These are phyloP conservation scores for Notarius quadriscutis DNA, from an alignment of 2,113 vertebrate species.

Conservation along the genomic window DNA sequence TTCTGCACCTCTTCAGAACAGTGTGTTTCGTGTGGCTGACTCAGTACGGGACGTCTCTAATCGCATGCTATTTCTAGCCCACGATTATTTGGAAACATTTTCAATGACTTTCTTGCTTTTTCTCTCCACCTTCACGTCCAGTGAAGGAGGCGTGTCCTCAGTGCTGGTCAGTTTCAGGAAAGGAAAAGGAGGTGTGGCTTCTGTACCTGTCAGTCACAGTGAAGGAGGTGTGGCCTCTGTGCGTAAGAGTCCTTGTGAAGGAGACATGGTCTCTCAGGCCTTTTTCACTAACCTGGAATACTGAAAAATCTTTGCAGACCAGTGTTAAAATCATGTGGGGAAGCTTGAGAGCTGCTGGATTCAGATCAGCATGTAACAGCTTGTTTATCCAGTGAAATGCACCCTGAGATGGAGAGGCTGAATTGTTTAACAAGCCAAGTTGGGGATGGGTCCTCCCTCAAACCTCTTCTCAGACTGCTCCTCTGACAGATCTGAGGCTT, in stretches of 20 bases:
- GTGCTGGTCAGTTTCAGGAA: background rate
- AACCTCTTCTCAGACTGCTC: slow-evolving; percentile 27
- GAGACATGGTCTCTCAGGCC: no score
- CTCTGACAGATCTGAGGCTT: slow-evolving; percentile 31
- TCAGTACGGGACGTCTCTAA: background rate
- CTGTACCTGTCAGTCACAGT: background rate
- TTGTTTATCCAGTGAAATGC: background rate
- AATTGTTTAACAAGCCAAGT: slow-evolving; percentile 33
- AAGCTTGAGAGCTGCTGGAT: background rate
- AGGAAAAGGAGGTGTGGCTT: background rate
- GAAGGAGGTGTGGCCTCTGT: background rate
- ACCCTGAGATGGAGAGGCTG: background rate
- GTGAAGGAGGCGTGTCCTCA: background rate
- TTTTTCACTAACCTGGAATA: background rate
- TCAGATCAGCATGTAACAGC: background rate
- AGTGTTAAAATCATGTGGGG: background rate
- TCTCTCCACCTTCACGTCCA: background rate
- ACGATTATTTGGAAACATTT: background rate
- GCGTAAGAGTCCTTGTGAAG: background rate
- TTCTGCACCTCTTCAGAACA: background rate
- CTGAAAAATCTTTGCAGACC: background rate
- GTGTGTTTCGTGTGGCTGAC: background rate
- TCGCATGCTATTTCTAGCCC: background rate
- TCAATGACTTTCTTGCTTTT: background rate
- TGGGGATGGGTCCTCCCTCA: slow-evolving; percentile 59